These are phyloP conservation scores for Graptemys geographica DNA, from an alignment of 2,797 vertebrate genomes.

Conservation along the genomic window DNA sequence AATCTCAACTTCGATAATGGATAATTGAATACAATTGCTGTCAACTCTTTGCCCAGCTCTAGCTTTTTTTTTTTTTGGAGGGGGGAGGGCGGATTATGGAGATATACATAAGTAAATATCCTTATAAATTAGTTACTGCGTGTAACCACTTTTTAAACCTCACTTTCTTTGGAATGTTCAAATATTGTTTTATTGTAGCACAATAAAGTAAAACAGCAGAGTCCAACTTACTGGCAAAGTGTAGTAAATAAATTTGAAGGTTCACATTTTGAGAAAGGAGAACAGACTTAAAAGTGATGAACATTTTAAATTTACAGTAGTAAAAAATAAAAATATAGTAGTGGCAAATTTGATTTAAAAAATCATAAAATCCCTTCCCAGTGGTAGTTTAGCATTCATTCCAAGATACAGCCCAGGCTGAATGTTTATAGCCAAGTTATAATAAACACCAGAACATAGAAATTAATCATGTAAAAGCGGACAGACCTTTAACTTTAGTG, in stretches of 20 bases:
- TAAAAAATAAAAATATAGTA: background rate
- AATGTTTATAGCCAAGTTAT: background rate
- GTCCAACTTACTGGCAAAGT: slow-evolving; percentile 19
- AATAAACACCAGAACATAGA: background rate
- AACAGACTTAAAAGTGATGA: background rate
- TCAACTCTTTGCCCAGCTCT: slow-evolving; percentile 13
- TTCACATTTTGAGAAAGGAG: background rate
- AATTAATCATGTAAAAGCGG: background rate
- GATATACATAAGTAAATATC: slow-evolving; percentile 39
- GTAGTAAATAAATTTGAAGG: slow-evolving; percentile 16
- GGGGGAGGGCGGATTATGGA: background rate
- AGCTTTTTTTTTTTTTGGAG: background rate
- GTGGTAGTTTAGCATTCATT: background rate
- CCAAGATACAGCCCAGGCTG: background rate
- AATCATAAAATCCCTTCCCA: background rate
- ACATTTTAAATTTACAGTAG: background rate
- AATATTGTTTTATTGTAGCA: background rate
- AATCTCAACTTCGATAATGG: background rate
- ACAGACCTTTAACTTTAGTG: background rate
- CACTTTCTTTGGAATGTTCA: background rate
- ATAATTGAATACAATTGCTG: background rate
- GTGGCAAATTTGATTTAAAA: background rate
- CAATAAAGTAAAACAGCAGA: background rate
- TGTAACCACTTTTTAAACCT: background rate
- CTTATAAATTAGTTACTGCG: background rate